phyloP scores from a whole-genome alignment of 2,113 vertebrate genomes.

The Alligator mississippiensis region DNA sequence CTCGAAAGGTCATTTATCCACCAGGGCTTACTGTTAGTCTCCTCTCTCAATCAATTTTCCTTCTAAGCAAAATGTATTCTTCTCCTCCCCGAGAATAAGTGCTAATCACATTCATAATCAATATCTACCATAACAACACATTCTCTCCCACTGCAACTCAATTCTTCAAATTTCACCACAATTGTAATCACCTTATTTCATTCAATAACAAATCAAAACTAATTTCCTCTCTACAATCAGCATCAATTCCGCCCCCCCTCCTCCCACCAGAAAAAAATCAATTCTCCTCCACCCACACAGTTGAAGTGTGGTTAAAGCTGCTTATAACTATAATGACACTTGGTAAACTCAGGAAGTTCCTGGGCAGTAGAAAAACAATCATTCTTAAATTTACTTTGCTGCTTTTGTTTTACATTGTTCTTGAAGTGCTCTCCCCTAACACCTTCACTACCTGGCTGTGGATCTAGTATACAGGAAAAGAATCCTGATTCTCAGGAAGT shows the following conservation, averaged over 20 bases:
- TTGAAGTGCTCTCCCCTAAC: background rate
- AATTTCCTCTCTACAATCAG: slow-evolving; percentile 13
- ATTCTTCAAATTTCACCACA: background rate
- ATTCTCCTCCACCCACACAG: background rate
- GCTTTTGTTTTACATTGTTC: background rate
- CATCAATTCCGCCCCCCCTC: background rate
- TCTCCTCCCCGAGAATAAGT: background rate
- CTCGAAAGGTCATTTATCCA: background rate
- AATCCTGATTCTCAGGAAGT: background rate
- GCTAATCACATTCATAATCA: background rate
- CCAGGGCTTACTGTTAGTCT: background rate
- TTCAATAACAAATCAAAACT: slow-evolving; percentile 19
- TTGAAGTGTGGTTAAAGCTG: background rate
- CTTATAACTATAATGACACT: background rate
- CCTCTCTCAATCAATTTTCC: background rate
- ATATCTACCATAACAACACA: background rate
- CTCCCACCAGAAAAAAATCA: background rate
- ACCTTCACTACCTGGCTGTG: background rate
- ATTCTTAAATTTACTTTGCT: background rate
- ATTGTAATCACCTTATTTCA: background rate
- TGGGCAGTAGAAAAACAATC: background rate
- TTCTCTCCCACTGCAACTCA: background rate
- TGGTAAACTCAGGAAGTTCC: background rate
- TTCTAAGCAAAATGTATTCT: fast-evolving
- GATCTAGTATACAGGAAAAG: background rate